Conservation (phyloP, 2,888 invertebrate species). For the Busseola fusca region DNA sequence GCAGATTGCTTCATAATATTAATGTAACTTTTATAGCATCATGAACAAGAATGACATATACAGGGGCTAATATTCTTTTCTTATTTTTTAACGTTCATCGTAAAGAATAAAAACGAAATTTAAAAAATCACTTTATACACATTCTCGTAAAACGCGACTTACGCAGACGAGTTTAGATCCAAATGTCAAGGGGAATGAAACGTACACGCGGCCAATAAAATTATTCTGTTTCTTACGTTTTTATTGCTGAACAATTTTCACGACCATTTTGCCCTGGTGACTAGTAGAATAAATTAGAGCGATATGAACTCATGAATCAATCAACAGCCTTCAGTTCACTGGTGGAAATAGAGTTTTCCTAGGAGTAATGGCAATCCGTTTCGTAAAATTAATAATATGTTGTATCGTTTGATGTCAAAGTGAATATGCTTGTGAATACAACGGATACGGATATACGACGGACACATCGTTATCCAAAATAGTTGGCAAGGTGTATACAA, state of each 20-base stretch:
- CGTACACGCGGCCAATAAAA: constrained; percentile 59
- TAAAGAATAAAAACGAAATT: constrained; percentile 51
- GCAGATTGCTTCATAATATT: constrained; percentile 35
- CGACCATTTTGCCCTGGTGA: constrained; percentile 38
- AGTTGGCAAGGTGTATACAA: constrained; percentile 3
- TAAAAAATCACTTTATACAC: constrained; percentile 57
- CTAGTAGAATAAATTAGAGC: constrained; percentile 32
- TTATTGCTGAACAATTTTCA: constrained; percentile 54
- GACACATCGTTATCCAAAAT: constrained; percentile 14
- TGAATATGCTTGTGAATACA: constrained; percentile 1
- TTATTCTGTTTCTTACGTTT: constrained; percentile 59
- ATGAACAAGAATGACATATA: constrained; percentile 44
- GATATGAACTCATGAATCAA: constrained; percentile 41
- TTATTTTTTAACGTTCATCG: constrained; percentile 48
- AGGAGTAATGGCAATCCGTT: not conserved
- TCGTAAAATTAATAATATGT: constrained; percentile 1
- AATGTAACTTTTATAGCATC: constrained; percentile 42
- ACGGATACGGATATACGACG: not conserved
- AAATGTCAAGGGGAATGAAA: constrained; percentile 62
- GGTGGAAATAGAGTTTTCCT: constrained; percentile 4
- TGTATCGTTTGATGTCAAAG: not conserved
- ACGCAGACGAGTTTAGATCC: constrained; percentile 54
- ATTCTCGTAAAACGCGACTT: constrained; percentile 53
- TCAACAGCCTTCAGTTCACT: constrained; percentile 14
- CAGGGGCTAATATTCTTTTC: constrained; percentile 34